phyloP scores from a whole-genome alignment of 2,797 vertebrate genomes.

The Knipowitschia caucasica region DNA sequence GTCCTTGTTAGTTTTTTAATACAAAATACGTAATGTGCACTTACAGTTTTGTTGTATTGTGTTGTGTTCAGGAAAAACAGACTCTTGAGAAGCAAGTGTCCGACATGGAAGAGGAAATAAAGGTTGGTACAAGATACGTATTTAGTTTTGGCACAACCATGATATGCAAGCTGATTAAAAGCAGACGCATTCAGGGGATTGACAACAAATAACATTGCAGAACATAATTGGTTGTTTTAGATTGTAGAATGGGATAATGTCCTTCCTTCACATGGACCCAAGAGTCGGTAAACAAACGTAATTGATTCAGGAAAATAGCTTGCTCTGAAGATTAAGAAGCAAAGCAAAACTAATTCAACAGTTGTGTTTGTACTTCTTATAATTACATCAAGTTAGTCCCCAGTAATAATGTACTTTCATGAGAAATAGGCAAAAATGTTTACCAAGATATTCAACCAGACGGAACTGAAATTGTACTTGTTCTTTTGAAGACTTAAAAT shows the following conservation, averaged over 20 bases:
- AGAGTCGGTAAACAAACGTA: neutral
- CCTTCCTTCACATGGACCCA: neutral
- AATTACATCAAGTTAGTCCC: too few species aligned
- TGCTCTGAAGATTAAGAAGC: too few species aligned
- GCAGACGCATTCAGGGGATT: conserved; percentile 2
- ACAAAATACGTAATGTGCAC: too few species aligned
- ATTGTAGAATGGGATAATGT: too few species aligned
- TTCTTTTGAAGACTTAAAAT: too few species aligned
- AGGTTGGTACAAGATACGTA: conserved; percentile 87
- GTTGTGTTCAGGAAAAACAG: conserved; percentile 83
- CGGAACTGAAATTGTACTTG: too few species aligned
- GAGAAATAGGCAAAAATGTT: neutral
- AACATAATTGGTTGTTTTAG: too few species aligned
- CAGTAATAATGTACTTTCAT: neutral
- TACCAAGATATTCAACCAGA: too few species aligned
- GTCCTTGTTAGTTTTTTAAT: too few species aligned
- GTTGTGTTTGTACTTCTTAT: too few species aligned
- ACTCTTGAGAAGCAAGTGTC: conserved; percentile 91
- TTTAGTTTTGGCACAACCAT: conserved; percentile 13
- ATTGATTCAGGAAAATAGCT: neutral
- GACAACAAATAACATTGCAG: neutral
- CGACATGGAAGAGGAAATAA: conserved; percentile 95
- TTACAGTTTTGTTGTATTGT: neutral
- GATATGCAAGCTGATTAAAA: conserved; percentile 22
- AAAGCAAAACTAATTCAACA: neutral